Evolutionary conservation across 2,113 vertebrate genomes (phyloP), one percentile per base, ranked within the genome.

Genomic region (Ardeotis arabs): DNA sequence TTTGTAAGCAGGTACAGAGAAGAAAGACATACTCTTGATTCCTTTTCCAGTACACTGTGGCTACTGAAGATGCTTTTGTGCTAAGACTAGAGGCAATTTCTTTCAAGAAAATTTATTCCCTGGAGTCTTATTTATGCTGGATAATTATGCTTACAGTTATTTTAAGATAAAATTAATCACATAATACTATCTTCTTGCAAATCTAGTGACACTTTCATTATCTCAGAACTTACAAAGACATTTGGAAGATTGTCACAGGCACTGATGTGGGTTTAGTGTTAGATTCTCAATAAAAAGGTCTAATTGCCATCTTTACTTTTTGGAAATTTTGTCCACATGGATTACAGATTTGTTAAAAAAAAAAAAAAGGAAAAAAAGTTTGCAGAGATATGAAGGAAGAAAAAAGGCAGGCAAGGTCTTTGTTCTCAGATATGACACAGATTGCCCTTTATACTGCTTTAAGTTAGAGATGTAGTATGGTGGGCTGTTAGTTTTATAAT

Each of bases 121-220:
- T 77, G 17, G 58, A 89, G 94, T 45, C 53, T 89, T 62, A 79
- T 84, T 96, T 96, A 77, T 84, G 37, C n/a, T 66, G 28, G 70
- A 82, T 95, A 91, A 93, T 89, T 94, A 87, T 80, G 62, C 56
- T 85, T 96, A 88, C 70, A 85, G 84, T 85, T 90, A 90, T 93
- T 93, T 93, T 93, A 83, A 96, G 82, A 89, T 94, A 84, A 96
- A 91, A 35, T 87, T 95, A 35, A 76, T 94, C 62, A 94, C 3
- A 1, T 49, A 93, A 85, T 94, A 69, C 31, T 95, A 69, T 83
- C 58, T 27, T 89, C 68, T 75, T 94, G 84, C 73, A 91, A 94
- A 96, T 96, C 81, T 89, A 82, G 35, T 90, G 92, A 94, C 58
- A 72, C 33, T 52, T 87, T 87, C 77, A 76, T 95, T 92, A 93